Conservation (phyloP, 1,140 invertebrate genomes). For the Ptiloglossa arizonensis region DNA sequence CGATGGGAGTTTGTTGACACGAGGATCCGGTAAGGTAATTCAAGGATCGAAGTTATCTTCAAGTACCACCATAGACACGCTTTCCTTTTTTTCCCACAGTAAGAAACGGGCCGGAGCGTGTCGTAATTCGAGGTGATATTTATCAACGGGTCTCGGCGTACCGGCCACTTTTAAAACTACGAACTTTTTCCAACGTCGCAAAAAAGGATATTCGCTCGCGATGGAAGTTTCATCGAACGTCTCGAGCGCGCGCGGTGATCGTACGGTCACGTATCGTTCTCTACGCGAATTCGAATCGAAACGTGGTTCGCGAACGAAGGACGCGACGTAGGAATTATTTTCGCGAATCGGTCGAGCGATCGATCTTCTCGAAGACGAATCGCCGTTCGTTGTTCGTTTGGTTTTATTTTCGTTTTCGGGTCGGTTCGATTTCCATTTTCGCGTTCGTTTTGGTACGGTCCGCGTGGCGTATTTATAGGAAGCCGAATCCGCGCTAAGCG, state of each 20-base stretch:
- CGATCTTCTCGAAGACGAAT: too few species aligned
- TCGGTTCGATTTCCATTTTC: too few species aligned
- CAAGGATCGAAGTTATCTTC: constrained; percentile 42
- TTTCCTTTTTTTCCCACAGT: constrained; percentile 36
- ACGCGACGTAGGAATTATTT: too few species aligned
- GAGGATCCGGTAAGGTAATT: constrained; percentile 35
- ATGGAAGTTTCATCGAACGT: not conserved
- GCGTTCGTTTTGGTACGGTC: too few species aligned
- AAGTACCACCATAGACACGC: constrained; percentile 43
- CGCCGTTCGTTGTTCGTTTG: not conserved
- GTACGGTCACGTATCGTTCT: too few species aligned
- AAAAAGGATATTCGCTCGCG: not conserved
- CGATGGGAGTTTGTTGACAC: constrained; percentile 49
- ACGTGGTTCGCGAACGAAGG: too few species aligned
- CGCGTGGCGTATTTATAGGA: not conserved
- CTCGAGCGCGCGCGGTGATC: too few species aligned
- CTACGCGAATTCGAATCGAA: too few species aligned
- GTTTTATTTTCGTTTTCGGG: not conserved
- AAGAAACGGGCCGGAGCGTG: constrained; percentile 35
- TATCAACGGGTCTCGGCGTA: constrained; percentile 3
- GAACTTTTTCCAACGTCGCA: constrained; percentile 1
- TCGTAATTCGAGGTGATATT: constrained; percentile 33
- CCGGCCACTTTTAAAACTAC: constrained; percentile 17
- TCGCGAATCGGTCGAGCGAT: too few species aligned
- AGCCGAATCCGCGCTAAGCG: constrained; percentile 9